Evolutionary conservation across 23 tunicate species (phyloP), one percentile per base, ranked within the genome.

Genomic region (Diplosoma virens): DNA sequence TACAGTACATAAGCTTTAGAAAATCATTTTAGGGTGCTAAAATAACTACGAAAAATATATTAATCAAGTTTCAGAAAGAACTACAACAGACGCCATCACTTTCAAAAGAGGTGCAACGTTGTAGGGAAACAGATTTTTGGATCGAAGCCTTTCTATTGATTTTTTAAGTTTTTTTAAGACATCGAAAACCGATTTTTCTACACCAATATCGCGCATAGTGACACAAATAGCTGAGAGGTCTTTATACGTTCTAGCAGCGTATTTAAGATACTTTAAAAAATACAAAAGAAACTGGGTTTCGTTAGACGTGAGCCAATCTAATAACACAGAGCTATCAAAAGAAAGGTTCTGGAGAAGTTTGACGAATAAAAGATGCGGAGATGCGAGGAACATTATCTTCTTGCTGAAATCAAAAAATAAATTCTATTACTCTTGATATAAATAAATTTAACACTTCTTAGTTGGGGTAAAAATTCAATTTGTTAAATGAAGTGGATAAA

Each of bases 271-370:
- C 1, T 54, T 52, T 3, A 84, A 27, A 45, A 68, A 58, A 47
- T 86, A 86, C 18, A 68, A 55, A 2, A 86, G 48, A 73, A 86
- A 86, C 21, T 86, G 63, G 0, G 93, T 86, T 74, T 86, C 93
- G 45, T 79, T 35, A 0, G 93, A 80, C 0, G 80, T 72, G 0
- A 86, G 55, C 93, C 93, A 86, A 73, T 86, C 93, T n/a, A 86
- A 48, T 6, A 86, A 25, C 25, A 86, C 58, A 2, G 93, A 86
- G 26, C 32, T 45, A 50, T 86, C 93, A 36, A 60, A 86, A 3
- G 81, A 73, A 25, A 86, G 58, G 0, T 50, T 33, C 21, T 35
- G 37, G 58, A 71, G 52, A 31, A 86, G 50, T 5, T 36, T 35
- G 1, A 73, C 31, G 27, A 86, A 86, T 7, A 74, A 65, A 1